phyloP scores from a whole-genome alignment of 2,797 vertebrate genomes.

The Intellagama lesueurii region DNA sequence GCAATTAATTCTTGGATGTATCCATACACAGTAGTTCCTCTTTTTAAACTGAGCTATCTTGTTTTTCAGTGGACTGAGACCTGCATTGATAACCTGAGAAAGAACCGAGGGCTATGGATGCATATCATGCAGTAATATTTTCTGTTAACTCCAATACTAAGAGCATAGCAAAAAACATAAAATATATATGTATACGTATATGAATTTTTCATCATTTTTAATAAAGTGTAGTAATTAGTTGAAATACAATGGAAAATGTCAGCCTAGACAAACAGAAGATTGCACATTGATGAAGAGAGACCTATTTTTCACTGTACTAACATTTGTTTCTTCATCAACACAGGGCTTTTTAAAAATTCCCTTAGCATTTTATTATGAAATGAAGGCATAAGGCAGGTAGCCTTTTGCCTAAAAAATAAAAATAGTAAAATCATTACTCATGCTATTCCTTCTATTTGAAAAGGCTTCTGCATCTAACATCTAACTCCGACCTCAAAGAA shows the following conservation, averaged over 20 bases:
- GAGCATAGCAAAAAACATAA: conserved; percentile 63
- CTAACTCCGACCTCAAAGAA: fast-evolving
- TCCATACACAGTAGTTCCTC: conserved; percentile 43
- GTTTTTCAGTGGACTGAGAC: conserved; percentile 60
- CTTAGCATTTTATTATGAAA: conserved; percentile 75
- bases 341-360: conserved; percentile 70
- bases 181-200: conserved; percentile 70
- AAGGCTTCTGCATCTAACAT: not conserved
- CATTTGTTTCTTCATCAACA: conserved; percentile 77
- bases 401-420: conserved; percentile 49
- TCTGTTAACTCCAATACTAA: conserved; percentile 65
- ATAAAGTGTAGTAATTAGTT: conserved; percentile 76
- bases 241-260: conserved; percentile 75
- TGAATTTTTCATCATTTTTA: conserved; percentile 73
- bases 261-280: conserved; percentile 76
- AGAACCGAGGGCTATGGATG: conserved; percentile 61
- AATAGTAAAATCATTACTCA: conserved; percentile 30
- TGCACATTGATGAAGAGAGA: conserved; percentile 74
- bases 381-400: conserved; percentile 74
- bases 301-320: conserved; percentile 72
- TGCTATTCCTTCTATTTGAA: conserved; percentile 38
- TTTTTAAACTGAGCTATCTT: conserved; percentile 52
- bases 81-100: conserved; percentile 63
- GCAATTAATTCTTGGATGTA: conserved; percentile 66
- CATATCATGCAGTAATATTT: conserved; percentile 67